Evolutionary conservation across 2,888 invertebrate species (phyloP), one percentile per base, ranked within the genome.

Genomic region (Xestobium rufovillosum): DNA sequence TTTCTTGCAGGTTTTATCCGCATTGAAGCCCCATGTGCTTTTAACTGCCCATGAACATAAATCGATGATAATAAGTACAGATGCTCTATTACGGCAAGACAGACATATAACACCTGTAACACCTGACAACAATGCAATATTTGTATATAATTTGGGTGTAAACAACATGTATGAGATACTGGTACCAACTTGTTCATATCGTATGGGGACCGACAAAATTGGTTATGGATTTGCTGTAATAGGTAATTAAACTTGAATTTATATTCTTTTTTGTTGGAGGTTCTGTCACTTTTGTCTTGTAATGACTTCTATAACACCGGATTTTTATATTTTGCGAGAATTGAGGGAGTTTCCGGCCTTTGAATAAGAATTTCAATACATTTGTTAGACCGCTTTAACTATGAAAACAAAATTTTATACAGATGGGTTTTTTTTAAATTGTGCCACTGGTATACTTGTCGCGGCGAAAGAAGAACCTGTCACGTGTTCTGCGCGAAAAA

Each of bases 181-280:
- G 63, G 84, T 92, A 47, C 96, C 96, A 2, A 94, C 96, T 0
- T 91, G 90, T 59, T 94, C 92, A 1, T 97, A 97, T 62, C 76
- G 97, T 52, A 97, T 97, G 96, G 96, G 96, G 1, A 87, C 84
- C 12, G 60, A 65, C 2, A 70, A 81, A 47, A 87, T 92, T 64
- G 96, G 94, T 2, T 91, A 83, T 63, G 92, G 91, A 19, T 80
- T 80, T 45, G 85, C 84, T 4, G 68, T 87, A 36, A 65, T 91
- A 49, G 83, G 91, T 85, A 68, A 66, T 53, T 53, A 33, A 16
- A 28, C 13, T 23, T n/a, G n/a, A n/a, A n/a, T n/a, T n/a, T n/a
- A n/a, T n/a, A n/a, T n/a, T n/a, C n/a, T n/a, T n/a, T n/a, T n/a
- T n/a, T n/a, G n/a, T n/a, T n/a, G n/a, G n/a, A n/a, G n/a, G n/a